Conservation (phyloP, 2,888 invertebrate species). For the Diadegma fenestrale region DNA sequence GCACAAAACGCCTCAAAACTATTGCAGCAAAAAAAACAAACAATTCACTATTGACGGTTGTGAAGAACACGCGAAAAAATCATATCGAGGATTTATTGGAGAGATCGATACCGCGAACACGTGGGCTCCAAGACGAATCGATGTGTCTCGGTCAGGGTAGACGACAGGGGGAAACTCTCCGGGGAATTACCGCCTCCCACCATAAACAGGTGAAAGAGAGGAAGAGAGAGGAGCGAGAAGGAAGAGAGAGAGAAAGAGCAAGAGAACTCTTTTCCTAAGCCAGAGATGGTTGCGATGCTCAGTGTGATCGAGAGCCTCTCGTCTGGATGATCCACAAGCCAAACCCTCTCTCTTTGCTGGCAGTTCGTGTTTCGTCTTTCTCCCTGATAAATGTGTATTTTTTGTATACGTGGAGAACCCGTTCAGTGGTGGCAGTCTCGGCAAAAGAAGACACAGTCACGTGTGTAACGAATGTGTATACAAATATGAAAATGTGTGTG, state of each 20-base stretch:
- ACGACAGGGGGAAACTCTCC: constrained; percentile 64
- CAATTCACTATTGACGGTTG: constrained; percentile 5
- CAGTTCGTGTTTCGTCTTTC: constrained; percentile 44
- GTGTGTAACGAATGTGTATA: neutral
- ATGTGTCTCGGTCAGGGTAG: constrained; percentile 52
- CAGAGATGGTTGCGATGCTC: constrained; percentile 37
- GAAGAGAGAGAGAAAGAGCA: constrained; percentile 10
- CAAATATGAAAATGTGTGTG: constrained; percentile 9
- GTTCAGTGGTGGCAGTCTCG: constrained; percentile 39
- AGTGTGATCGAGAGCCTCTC: constrained; percentile 26
- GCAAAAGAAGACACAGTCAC: constrained; percentile 42
- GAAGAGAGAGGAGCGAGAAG: constrained; percentile 14
- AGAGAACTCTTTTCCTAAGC: constrained; percentile 14
- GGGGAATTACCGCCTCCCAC: constrained; percentile 61
- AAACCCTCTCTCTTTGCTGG: constrained; percentile 27
- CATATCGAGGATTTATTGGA: constrained; percentile 3
- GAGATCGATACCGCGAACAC: constrained; percentile 57
- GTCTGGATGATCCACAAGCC: constrained; percentile 36
- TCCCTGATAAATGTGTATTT: constrained; percentile 15
- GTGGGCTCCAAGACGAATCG: constrained; percentile 64
- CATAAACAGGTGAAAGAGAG: constrained; percentile 44
- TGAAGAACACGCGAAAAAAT: constrained; percentile 48
- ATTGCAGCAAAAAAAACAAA: constrained; percentile 3
- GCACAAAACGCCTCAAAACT: constrained; percentile 42
- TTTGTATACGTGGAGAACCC: constrained; percentile 47